Evolutionary conservation across 2,797 vertebrate species (phyloP).

Genomic region (Heteromormyrus szaboi): DNA sequence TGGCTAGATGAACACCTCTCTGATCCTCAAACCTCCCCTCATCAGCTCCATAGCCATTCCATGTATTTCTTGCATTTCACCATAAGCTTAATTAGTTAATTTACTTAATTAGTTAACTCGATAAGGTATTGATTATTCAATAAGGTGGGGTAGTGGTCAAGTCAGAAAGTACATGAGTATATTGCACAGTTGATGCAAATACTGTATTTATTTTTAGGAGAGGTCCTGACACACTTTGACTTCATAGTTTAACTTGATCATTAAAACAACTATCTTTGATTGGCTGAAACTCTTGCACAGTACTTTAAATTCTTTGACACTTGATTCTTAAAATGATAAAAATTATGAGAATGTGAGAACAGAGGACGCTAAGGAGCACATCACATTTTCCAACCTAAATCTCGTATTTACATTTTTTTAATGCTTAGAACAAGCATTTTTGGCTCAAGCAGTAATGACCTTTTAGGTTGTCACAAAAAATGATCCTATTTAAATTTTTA

Average conservation of each 20-base stretch:
- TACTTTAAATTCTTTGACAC: not conserved
- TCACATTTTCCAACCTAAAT: not conserved
- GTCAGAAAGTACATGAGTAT: not conserved
- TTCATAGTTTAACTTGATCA: not conserved
- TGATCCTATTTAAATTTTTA: not conserved
- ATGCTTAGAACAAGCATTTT: not conserved
- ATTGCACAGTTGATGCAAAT: not conserved
- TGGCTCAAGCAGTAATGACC: not conserved
- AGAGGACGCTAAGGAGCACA: not conserved
- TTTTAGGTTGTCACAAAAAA: not conserved
- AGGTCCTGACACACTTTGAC: not conserved
- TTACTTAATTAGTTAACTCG: not conserved
- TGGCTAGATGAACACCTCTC: not conserved
- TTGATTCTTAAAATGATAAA: not conserved
- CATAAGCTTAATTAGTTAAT: not conserved
- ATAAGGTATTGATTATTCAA: not conserved
- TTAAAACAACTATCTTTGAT: not conserved
- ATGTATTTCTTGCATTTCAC: not conserved
- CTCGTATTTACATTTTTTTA: not conserved
- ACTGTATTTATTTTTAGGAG: not conserved
- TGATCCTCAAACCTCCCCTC: not conserved
- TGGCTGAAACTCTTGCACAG: not conserved
- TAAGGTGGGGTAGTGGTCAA: not conserved
- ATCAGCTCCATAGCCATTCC: not conserved
- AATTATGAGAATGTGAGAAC: not conserved